phyloP scores from a whole-genome alignment of 2,888 invertebrate genomes.

The Acronicta aceris region DNA sequence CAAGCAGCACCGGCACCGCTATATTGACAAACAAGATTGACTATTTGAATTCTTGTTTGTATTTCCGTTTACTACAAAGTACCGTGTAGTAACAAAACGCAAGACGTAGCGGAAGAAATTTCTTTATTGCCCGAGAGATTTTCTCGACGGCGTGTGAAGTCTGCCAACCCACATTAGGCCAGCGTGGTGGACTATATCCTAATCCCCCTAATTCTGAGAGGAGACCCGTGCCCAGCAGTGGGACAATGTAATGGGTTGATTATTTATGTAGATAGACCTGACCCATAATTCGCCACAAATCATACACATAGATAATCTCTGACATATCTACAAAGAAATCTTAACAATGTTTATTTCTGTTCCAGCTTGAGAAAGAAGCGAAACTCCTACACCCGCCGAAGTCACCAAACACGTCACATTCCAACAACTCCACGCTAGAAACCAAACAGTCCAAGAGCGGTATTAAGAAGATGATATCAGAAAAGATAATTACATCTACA shows the following conservation, averaged over 20 bases:
- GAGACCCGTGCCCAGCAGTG: no score
- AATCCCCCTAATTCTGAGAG: no score
- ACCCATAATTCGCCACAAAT: no score
- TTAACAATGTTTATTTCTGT: constrained; percentile 41
- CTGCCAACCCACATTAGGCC: no score
- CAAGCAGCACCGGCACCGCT: neutral
- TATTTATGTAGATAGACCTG: no score
- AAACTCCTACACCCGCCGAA: constrained; percentile 82
- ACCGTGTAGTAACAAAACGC: neutral
- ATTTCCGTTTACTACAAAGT: constrained; percentile 2
- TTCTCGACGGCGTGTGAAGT: no score
- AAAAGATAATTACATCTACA: constrained; percentile 83
- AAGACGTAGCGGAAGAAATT: neutral
- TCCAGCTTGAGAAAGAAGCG: constrained; percentile 87
- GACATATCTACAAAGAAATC: neutral
- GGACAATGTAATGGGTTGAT: no score
- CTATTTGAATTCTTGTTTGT: constrained; percentile 9
- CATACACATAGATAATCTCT: no score
- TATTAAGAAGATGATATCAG: constrained; percentile 86
- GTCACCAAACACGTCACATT: constrained; percentile 82
- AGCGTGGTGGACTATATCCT: no score
- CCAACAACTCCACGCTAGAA: constrained; percentile 86
- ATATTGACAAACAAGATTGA: constrained; percentile 29
- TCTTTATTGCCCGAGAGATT: no score
- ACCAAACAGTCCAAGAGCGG: constrained; percentile 83